Percentiles rank a stretch among this genome's conserved stretches.
Evolutionary conservation across 2,113 vertebrate genomes (phyloP).

Genomic region (Hipposideros armiger): DNA sequence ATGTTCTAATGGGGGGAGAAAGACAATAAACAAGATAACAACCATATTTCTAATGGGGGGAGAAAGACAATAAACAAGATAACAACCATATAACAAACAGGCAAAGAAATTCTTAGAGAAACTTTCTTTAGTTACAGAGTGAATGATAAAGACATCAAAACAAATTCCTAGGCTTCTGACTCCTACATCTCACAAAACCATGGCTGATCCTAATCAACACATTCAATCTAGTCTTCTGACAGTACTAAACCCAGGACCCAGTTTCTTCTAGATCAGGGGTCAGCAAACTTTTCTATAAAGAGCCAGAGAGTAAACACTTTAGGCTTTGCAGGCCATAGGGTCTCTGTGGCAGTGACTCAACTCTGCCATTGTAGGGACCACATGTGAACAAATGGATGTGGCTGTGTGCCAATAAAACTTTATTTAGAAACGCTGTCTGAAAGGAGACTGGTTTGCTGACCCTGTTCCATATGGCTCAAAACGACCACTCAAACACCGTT

Average conservation of each 20-base stretch:
- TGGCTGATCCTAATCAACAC: not conserved
- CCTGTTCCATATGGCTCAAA: not conserved
- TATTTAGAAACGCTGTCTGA: not conserved
- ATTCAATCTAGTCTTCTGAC: not conserved
- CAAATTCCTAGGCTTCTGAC: not conserved
- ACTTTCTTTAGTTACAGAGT: not conserved
- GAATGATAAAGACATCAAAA: not conserved
- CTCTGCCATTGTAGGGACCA: not conserved
- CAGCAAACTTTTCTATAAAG: not conserved
- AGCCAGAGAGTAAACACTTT: not conserved
- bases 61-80: not conserved
- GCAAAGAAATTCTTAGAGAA: not conserved
- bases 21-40: not conserved
- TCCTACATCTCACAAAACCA: not conserved
- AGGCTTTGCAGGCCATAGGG: not conserved
- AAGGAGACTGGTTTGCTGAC: not conserved
- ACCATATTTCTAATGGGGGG: not conserved
- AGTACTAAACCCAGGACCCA: not conserved
- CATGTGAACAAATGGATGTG: rapidly evolving
- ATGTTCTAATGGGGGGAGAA: not conserved
- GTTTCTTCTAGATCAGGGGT: not conserved
- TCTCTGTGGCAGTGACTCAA: not conserved
- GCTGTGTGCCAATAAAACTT: not conserved
- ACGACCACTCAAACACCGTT: not conserved
- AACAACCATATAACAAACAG: not conserved